A percentile compares a stretch with the other conserved stretches of the same genome.
These are phyloP conservation scores for Chaetophractus vellerosus DNA, from an alignment of 2,797 vertebrate species.

Conservation along the genomic window DNA sequence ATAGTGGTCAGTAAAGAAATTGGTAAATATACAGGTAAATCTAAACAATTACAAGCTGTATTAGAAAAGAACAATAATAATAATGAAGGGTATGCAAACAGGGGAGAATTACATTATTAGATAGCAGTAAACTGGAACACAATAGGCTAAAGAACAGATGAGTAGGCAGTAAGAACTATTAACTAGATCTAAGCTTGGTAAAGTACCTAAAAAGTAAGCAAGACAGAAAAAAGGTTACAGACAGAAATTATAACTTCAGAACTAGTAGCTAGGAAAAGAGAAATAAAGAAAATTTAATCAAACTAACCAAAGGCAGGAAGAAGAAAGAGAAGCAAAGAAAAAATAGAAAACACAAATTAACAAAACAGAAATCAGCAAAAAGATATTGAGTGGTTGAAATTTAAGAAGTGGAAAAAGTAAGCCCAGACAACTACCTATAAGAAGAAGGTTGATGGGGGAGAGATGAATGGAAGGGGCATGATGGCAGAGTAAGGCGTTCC, in stretches of 20 bases:
- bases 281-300: neutral
- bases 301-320: slow-evolving; percentile 17
- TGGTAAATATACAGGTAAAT: neutral
- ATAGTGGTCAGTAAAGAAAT: neutral
- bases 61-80: neutral
- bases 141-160: neutral
- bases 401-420: neutral
- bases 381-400: neutral
- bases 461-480: too few species aligned
- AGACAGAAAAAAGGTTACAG: neutral
- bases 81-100: neutral
- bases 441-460: neutral
- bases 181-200: neutral
- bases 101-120: neutral
- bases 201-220: neutral
- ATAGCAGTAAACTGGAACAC: neutral
- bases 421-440: neutral
- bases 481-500: too few species aligned
- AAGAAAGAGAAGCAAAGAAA: neutral
- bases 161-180: neutral
- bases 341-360: neutral
- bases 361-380: neutral
- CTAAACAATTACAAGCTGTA: neutral
- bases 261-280: neutral
- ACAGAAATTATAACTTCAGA: slow-evolving; percentile 3